Base-by-base conservation (phyloP, 1,140 invertebrate genomes). In the Cryptotermes secundus region DNA sequence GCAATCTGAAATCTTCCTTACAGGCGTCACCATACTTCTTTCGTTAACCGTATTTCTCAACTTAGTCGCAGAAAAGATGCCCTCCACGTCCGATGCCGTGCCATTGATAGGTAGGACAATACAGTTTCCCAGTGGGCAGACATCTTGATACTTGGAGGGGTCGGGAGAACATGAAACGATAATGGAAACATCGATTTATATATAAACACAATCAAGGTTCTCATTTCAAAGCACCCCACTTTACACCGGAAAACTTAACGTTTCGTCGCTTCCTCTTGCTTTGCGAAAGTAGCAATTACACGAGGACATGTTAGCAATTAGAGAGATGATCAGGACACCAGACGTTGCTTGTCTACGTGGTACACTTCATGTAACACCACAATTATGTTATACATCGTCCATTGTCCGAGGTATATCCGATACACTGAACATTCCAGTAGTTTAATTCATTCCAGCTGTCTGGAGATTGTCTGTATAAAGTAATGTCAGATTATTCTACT, bases 11-110 rank as follows among this genome's bases (percentile, higher is more conserved):
- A 72, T 72, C 59, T 85, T 79, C 83, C 93, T 96, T 97, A 92
- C 96, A 99, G 98, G 98, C 93, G 98, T 99, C 92, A 99, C 98
- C 93, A 99, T 99, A 93, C 96, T 99, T 91, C 97, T 99, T 91
- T 99, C 98, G 91, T 95, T 99, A 94, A 99, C 98, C 92, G 98
- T 99, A 92, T 99, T 99, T 94, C 95, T 97, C 93, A 97, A 97
- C 93, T 94, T 98, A 91, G 96, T 98, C 90, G 96, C 96, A 89
- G 97, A 98, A 94, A 96, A 91, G 94, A 98, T 93, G 97, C 97
- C 90, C 96, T 45, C 97, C 93, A 96, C 97, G 91, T 97, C 96
- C 92, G 96, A 97, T 92, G 96, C 96, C 91, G 96, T 97, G 92
- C 96, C 96, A 92, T 92, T 97, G 94, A 96, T 97, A 96, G 96